Evolutionary conservation across 2,797 vertebrate genomes (phyloP).

Genomic region (Pseudocheirus occidentalis): DNA sequence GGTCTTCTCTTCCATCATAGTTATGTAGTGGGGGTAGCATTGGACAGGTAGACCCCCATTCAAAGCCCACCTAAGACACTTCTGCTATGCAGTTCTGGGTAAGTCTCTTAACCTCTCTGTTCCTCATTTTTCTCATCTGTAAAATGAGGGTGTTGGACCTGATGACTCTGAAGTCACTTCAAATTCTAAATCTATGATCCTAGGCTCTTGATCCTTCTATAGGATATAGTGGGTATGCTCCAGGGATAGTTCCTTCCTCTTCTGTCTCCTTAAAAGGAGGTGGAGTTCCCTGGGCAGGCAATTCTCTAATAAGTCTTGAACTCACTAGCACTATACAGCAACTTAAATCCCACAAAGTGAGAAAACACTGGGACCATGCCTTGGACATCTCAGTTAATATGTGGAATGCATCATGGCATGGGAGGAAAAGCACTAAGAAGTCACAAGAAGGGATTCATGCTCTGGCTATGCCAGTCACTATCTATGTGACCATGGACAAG

Average conservation of each 20-base stretch:
- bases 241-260: neutral
- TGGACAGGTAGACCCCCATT: neutral
- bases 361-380: neutral
- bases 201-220: neutral
- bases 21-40: neutral
- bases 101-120: neutral
- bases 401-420: neutral
- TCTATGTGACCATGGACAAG: neutral
- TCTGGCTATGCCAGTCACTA: neutral
- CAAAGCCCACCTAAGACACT: neutral
- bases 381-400: conserved; percentile 40
- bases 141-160: neutral
- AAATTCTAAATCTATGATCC: neutral
- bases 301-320: neutral
- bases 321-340: neutral
- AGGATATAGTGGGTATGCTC: neutral
- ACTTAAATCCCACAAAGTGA: conserved; percentile 23
- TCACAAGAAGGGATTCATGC: neutral
- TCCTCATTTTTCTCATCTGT: neutral
- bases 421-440: neutral
- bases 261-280: neutral
- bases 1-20: neutral
- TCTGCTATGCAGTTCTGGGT: neutral
- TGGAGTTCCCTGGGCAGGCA: neutral
- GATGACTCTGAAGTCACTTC: neutral